These are phyloP conservation scores for Erebia ligea DNA, from an alignment of 2,888 invertebrate genomes.

Conservation along the genomic window DNA sequence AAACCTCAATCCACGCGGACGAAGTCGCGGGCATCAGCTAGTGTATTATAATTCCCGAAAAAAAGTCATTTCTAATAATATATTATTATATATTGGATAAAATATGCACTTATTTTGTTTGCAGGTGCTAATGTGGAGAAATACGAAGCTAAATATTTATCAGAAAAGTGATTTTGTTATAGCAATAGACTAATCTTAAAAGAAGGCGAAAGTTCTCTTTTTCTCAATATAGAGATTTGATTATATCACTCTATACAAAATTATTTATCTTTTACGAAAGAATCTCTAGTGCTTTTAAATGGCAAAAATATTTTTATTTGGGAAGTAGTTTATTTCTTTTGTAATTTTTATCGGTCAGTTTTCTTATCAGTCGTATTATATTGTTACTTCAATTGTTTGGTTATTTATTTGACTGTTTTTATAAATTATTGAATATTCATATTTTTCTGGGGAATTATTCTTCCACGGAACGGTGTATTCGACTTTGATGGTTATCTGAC, in stretches of 20 bases:
- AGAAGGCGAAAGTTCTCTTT: no score
- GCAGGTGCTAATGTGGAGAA: no score
- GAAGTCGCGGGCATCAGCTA: no score
- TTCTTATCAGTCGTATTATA: conserved; percentile 9
- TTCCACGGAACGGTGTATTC: background rate
- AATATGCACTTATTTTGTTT: no score
- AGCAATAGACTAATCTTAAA: background rate
- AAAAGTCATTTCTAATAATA: no score
- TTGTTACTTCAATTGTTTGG: background rate
- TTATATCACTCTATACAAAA: no score
- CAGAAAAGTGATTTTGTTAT: background rate
- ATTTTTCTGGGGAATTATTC: background rate
- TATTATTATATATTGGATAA: no score
- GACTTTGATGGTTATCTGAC: conserved; percentile 11
- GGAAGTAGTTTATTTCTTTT: background rate
- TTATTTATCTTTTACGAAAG: background rate
- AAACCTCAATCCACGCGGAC: no score
- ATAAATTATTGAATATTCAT: conserved; percentile 12
- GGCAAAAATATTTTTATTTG: background rate
- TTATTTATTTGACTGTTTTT: conserved; percentile 10
- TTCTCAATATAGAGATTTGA: no score
- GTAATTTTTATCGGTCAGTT: conserved; percentile 9
- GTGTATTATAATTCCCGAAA: no score
- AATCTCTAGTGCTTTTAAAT: background rate
- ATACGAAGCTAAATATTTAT: background rate